Evolutionary conservation across 2,113 vertebrate species (phyloP).

Genomic region (Elgaria multicarinata): DNA sequence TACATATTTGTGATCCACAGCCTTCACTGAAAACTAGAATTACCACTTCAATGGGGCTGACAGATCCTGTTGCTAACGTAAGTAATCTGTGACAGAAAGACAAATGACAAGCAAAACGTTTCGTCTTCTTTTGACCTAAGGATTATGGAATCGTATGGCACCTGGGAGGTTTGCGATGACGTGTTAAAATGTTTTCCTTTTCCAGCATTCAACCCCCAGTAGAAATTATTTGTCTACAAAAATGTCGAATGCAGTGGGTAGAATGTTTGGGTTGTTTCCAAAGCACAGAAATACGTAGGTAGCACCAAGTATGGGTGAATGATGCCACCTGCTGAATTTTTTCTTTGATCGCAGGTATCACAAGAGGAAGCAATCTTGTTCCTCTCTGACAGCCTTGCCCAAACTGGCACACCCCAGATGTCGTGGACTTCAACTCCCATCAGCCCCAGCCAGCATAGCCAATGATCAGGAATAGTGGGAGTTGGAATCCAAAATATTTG

Average conservation of each 20-base stretch:
- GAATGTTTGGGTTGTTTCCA: background rate
- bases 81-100: no score
- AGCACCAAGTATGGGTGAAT: constrained; percentile 33
- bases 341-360: constrained; percentile 45
- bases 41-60: background rate
- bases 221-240: constrained; percentile 32
- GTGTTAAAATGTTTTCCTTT: background rate
- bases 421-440: no score
- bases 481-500: no score
- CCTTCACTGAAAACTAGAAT: background rate
- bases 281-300: constrained; percentile 42
- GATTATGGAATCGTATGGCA: background rate
- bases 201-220: background rate
- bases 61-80: background rate
- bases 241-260: background rate
- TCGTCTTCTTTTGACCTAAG: background rate
- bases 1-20: background rate
- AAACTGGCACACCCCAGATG: no score
- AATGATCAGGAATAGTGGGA: no score
- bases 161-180: background rate
- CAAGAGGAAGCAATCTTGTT: constrained; percentile 39
- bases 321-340: constrained; percentile 48
- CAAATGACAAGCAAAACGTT: background rate
- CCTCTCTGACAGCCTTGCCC: background rate
- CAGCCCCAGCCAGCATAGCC: no score